Conservation (phyloP, 2,113 vertebrate species). For the Caracal caracal region DNA sequence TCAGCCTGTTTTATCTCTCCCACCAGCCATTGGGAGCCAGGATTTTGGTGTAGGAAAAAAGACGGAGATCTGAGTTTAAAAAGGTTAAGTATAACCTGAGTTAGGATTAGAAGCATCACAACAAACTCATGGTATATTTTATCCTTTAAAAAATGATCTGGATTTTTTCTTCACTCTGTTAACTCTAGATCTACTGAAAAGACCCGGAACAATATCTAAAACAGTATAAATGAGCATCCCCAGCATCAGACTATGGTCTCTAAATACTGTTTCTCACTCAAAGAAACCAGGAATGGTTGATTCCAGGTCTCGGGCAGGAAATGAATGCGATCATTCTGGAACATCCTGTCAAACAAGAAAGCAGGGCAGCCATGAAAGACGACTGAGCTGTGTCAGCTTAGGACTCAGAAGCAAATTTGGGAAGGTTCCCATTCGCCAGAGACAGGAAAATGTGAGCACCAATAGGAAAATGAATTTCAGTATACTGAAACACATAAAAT, state of each 20-base stretch:
- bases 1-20: neutral
- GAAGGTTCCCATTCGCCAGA: neutral
- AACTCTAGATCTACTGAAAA: neutral
- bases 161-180: neutral
- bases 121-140: neutral
- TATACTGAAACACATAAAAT: neutral
- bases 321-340: neutral
- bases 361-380: neutral
- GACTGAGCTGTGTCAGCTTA: neutral
- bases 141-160: neutral
- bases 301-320: neutral
- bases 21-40: neutral
- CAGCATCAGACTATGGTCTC: neutral
- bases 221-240: neutral
- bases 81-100: neutral
- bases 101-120: neutral
- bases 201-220: neutral
- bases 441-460: neutral
- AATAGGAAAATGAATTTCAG: neutral
- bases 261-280: neutral
- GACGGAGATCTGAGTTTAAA: neutral
- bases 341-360: too few species aligned
- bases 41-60: neutral
- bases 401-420: neutral
- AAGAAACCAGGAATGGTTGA: neutral